Base-by-base conservation (phyloP, 2,888 invertebrate genomes). In the Hydropsyche betteni region DNA sequence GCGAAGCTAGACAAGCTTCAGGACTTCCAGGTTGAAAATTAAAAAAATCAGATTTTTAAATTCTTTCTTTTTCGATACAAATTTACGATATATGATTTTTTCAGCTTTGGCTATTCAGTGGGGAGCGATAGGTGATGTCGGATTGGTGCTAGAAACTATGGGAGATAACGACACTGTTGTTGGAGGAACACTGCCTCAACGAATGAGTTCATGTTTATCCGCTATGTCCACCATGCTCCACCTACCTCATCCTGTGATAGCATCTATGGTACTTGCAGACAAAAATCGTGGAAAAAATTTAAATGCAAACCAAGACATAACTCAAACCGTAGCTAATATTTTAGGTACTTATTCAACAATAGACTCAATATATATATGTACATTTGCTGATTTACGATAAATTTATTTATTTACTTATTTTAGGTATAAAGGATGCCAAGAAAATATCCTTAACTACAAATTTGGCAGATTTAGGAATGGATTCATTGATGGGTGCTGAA, bases 81-180 rank as follows among this genome's bases (percentile, higher is more conserved):
- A 24, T 2, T 51, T 2, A 51, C 2, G 2, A 12, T 8, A 12
- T 36, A 51, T 81, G 36, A 38, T 36, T 69, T 6, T 69, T 78
- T 52, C 71, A 82, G 82, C 80, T 53, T 83, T 93, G 70, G 97
- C 98, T 58, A 95, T 99, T 81, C 99, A 99, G 86, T 99, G 99
- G 99, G 99, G 99, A 80, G 99, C 98, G 77, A 95, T 99, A 82
- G 99, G 98, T 76, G 99, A 99, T 84, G 98, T 98, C 58, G 99
- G 99, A 73, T 89, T 99, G 75, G 91, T 99, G 77, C 86, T 95
- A 82, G 96, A 97, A 82, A 93, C 92, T 68, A 93, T 97, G 91
- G 94, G 96, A 68, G 92, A 90, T 80, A 97, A 97, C 84, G 95
- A 96, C 71, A 92, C 94, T 0, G 95, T 95, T 81, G 93, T 99